Conservation (phyloP, 2,113 vertebrate species). For the Haliaeetus leucogaster region DNA sequence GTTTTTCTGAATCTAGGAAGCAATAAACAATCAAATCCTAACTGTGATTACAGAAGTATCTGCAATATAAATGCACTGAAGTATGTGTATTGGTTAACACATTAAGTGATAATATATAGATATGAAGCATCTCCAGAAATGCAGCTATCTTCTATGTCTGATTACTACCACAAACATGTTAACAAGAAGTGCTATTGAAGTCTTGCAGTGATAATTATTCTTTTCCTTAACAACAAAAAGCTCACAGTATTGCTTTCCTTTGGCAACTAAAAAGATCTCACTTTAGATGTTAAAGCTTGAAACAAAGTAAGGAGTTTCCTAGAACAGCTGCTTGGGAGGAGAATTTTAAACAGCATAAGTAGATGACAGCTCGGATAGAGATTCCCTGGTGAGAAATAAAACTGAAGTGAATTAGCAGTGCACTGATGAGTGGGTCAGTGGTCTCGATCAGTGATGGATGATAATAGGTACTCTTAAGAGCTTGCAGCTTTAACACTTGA, state of each 20-base stretch:
- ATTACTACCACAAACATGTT: conserved; percentile 15
- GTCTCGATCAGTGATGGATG: not conserved
- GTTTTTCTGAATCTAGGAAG: not conserved
- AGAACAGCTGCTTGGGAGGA: not conserved
- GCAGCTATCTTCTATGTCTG: conserved; percentile 1
- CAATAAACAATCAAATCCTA: not conserved
- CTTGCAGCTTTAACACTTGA: not conserved
- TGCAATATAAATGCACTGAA: not conserved
- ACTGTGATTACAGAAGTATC: not conserved
- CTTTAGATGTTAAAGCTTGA: not conserved
- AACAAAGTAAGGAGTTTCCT: not conserved
- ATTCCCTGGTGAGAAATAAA: not conserved
- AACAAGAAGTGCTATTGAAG: not conserved
- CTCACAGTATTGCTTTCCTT: not conserved
- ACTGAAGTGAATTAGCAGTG: not conserved
- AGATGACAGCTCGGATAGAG: not conserved
- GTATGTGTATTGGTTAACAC: not conserved
- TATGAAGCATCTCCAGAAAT: not conserved
- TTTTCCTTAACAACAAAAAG: not conserved
- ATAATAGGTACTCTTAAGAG: not conserved
- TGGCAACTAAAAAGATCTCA: not conserved
- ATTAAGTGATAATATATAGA: conserved; percentile 14
- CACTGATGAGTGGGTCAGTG: not conserved
- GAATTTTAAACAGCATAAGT: not conserved
- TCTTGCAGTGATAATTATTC: not conserved